phyloP scores from a whole-genome alignment of 2,888 invertebrate genomes.

The Lacanobia oleracea region DNA sequence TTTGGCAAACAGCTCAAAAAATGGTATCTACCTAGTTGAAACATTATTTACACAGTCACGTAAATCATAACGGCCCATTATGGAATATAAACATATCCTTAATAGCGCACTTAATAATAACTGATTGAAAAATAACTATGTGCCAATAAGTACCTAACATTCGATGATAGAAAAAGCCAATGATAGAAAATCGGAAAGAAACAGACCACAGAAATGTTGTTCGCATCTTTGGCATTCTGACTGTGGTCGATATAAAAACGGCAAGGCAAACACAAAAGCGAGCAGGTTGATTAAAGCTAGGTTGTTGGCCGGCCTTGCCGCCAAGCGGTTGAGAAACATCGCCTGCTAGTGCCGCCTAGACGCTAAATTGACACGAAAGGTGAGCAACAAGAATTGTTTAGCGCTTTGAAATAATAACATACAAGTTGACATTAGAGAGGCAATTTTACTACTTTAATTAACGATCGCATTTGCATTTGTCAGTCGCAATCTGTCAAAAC shows the following conservation, averaged over 20 bases:
- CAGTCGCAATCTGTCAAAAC: too few species aligned
- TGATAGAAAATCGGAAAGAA: conserved; percentile 28
- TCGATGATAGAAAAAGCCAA: conserved; percentile 2
- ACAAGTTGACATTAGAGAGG: conserved; percentile 7
- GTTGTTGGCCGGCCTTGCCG: conserved; percentile 64
- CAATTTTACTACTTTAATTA: too few species aligned
- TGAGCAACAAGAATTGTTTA: conserved; percentile 31
- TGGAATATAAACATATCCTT: background rate
- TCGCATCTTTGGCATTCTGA: conserved; percentile 32
- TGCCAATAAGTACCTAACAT: background rate
- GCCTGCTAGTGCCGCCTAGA: conserved; percentile 33
- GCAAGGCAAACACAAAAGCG: conserved; percentile 32
- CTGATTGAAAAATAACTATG: too few species aligned
- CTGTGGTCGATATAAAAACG: conserved; percentile 52
- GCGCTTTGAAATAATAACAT: background rate
- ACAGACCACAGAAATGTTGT: conserved; percentile 35
- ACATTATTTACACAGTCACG: background rate
- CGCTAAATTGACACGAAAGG: conserved; percentile 33
- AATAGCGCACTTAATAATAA: background rate
- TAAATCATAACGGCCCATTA: background rate
- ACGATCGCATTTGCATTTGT: too few species aligned
- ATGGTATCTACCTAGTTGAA: background rate
- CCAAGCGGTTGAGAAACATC: conserved; percentile 54
- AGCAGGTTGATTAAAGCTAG: conserved; percentile 47
- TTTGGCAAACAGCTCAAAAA: conserved; percentile 15